Evolutionary conservation across 2,113 vertebrate genomes (phyloP).

Genomic region (Oxyura jamaicensis): DNA sequence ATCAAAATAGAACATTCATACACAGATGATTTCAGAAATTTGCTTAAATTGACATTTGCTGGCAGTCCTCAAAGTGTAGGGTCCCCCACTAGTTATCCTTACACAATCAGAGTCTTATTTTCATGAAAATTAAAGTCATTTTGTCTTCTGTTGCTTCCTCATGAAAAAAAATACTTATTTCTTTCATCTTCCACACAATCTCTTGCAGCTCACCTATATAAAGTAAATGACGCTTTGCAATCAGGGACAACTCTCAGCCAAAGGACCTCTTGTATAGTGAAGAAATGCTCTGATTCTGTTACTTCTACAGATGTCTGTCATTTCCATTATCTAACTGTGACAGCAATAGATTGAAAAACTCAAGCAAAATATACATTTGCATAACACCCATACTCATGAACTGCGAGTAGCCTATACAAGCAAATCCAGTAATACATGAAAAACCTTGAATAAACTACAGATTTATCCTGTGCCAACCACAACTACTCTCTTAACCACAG

Average conservation of each 20-base stretch:
- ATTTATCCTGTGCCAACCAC: neutral
- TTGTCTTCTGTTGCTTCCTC: neutral
- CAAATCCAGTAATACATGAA: neutral
- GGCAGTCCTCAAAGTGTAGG: neutral
- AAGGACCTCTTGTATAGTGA: neutral
- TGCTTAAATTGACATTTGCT: neutral
- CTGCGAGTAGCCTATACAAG: neutral
- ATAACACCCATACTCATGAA: neutral
- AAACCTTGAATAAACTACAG: neutral
- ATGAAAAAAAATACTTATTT: neutral
- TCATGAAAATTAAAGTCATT: neutral
- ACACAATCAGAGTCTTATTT: neutral
- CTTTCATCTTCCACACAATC: neutral
- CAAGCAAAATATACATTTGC: neutral
- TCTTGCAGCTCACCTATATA: neutral
- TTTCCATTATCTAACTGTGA: neutral
- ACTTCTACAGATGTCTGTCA: neutral
- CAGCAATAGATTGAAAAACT: neutral
- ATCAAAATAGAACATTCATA: neutral
- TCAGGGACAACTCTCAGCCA: neutral
- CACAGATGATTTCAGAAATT: neutral
- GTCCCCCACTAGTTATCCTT: neutral
- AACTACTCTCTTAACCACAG: neutral
- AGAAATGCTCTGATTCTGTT: neutral
- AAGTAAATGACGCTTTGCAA: neutral